Percentiles rank a stretch among this genome's conserved stretches.
Evolutionary conservation across 2,888 invertebrate species (phyloP).

Genomic region (Cerastis rubricosa): DNA sequence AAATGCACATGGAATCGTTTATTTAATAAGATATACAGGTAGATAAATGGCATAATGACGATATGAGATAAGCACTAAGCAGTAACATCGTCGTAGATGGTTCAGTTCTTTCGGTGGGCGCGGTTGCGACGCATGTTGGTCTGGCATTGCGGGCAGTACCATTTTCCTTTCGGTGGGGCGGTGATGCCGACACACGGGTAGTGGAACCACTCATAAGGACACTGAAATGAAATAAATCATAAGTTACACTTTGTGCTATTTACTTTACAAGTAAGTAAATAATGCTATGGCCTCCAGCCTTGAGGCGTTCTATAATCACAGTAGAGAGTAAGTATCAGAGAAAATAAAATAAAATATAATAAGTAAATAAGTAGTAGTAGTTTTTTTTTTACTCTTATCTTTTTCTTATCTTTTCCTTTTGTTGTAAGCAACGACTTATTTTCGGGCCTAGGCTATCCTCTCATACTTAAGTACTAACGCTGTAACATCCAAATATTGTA

Average conservation of each 20-base stretch:
- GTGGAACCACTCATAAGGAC: slow-evolving; percentile 99
- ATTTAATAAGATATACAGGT: slow-evolving; percentile 64
- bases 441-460: no score
- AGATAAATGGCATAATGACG: slow-evolving; percentile 59
- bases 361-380: no score
- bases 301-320: background rate
- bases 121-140: slow-evolving; percentile 95
- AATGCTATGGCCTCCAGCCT: background rate
- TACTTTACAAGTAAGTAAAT: background rate
- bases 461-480: no score
- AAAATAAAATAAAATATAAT: no score
- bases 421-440: no score
- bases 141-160: slow-evolving; percentile 99
- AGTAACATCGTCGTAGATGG: slow-evolving; percentile 36
- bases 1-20: slow-evolving; percentile 65
- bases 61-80: slow-evolving; percentile 57
- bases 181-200: slow-evolving; percentile 99
- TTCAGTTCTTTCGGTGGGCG: slow-evolving; percentile 94
- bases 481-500: no score
- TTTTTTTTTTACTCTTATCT: no score
- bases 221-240: slow-evolving; percentile 89
- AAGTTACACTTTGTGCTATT: background rate
- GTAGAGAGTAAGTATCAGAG: background rate
- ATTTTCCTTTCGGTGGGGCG: slow-evolving; percentile 99
- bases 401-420: no score